phyloP scores from a whole-genome alignment of 2,888 invertebrate genomes.

The Crioceris asparagi region DNA sequence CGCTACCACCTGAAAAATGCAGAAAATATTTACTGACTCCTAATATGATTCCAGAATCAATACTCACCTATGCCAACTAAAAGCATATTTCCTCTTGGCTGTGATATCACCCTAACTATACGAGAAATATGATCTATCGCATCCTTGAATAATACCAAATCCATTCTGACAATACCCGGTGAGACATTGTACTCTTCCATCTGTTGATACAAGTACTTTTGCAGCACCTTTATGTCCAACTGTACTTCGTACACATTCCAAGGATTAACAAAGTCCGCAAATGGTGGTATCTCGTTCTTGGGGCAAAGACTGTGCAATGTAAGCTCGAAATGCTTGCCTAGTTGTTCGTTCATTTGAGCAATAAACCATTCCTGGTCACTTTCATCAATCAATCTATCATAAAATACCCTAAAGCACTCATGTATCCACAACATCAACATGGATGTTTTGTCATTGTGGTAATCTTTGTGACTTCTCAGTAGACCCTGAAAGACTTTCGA shows the following conservation, averaged over 20 bases:
- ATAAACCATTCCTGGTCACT: constrained; percentile 71
- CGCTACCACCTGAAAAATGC: constrained; percentile 57
- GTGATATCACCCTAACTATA: constrained; percentile 73
- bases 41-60: no score
- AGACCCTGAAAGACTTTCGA: constrained; percentile 79
- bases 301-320: constrained; percentile 72
- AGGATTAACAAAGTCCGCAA: constrained; percentile 72
- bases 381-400: constrained; percentile 71
- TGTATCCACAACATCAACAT: constrained; percentile 78
- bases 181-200: constrained; percentile 71
- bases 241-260: constrained; percentile 59
- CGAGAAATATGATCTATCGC: constrained; percentile 78
- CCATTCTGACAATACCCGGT: constrained; percentile 68
- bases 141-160: constrained; percentile 76
- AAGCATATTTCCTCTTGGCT: constrained; percentile 72
- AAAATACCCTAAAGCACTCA: constrained; percentile 75
- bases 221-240: constrained; percentile 48
- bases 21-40: constrained; percentile 1
- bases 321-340: constrained; percentile 70
- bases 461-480: constrained; percentile 63
- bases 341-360: constrained; percentile 55
- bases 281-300: constrained; percentile 54
- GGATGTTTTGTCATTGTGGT: constrained; percentile 58
- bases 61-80: constrained; percentile 64
- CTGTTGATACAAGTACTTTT: constrained; percentile 43